Conservation (phyloP, 2,888 invertebrate genomes). For the Noctua pronuba region DNA sequence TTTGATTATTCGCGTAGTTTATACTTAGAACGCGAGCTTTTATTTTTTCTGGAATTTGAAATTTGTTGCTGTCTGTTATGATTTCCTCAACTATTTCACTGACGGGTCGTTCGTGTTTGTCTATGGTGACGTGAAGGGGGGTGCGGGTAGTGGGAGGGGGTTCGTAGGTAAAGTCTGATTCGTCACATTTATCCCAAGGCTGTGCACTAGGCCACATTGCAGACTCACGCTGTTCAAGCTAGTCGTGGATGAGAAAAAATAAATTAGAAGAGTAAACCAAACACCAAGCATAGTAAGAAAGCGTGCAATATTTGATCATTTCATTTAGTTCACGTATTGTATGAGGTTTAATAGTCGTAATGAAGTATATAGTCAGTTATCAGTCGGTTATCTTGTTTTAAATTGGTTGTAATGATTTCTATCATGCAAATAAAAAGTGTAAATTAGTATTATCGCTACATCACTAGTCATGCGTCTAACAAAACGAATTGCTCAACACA, state of each 20-base stretch:
- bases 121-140: constrained; percentile 57
- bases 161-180: constrained; percentile 79
- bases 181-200: constrained; percentile 85
- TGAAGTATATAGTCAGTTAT: neutral
- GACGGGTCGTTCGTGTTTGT: constrained; percentile 72
- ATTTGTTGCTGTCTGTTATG: constrained; percentile 76
- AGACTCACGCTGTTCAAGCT: constrained; percentile 86
- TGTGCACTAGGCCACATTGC: constrained; percentile 81
- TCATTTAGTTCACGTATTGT: neutral
- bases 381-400: neutral
- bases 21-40: constrained; percentile 73
- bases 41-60: constrained; percentile 79
- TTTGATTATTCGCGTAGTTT: constrained; percentile 70
- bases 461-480: neutral
- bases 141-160: constrained; percentile 72
- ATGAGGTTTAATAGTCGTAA: neutral
- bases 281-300: constrained; percentile 42
- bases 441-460: constrained; percentile 2
- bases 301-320: constrained; percentile 8
- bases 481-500: neutral
- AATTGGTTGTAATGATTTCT: neutral
- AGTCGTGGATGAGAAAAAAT: constrained; percentile 78
- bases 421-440: constrained; percentile 27
- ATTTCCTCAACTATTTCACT: constrained; percentile 82
- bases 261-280: constrained; percentile 69